Evolutionary conservation across 2,888 invertebrate species (phyloP).

Genomic region (Orthosia incerta): DNA sequence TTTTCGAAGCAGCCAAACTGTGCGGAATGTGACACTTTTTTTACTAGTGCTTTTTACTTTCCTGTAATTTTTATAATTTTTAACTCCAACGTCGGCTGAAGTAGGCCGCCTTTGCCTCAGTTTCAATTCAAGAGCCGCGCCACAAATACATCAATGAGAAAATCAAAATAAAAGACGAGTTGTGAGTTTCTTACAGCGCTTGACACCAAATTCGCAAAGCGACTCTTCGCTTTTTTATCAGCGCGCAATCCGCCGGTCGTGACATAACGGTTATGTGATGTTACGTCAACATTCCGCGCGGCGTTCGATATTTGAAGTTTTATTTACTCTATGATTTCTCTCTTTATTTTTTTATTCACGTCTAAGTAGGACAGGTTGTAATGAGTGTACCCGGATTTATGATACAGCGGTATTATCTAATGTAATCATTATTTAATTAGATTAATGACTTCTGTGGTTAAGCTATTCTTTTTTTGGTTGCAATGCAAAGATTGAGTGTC

Average conservation of each 20-base stretch:
- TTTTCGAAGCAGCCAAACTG: too few species aligned
- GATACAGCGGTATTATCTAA: conserved; percentile 25
- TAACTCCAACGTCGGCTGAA: too few species aligned
- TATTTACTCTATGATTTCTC: conserved; percentile 55
- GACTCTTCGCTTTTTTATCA: conserved; percentile 46
- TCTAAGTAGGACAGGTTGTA: conserved; percentile 42
- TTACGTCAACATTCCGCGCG: conserved; percentile 51
- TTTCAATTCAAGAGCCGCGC: background rate
- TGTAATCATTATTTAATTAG: conserved; percentile 18
- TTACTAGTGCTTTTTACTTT: too few species aligned
- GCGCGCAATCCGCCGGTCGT: conserved; percentile 42
- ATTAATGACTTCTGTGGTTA: conserved; percentile 33
- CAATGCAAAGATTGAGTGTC: background rate
- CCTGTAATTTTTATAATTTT: too few species aligned
- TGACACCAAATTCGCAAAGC: conserved; percentile 48
- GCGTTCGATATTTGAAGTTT: conserved; percentile 51
- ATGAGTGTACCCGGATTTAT: conserved; percentile 44
- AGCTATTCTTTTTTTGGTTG: background rate
- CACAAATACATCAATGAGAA: background rate
- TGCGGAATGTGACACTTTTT: too few species aligned
- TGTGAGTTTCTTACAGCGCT: conserved; percentile 33
- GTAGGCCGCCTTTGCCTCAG: conserved; percentile 3
- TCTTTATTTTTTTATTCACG: conserved; percentile 21
- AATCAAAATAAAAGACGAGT: conserved; percentile 9
- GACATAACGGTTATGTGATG: conserved; percentile 68